These are phyloP conservation scores for Channa striata DNA, from an alignment of 2,797 vertebrate species.

Conservation along the genomic window DNA sequence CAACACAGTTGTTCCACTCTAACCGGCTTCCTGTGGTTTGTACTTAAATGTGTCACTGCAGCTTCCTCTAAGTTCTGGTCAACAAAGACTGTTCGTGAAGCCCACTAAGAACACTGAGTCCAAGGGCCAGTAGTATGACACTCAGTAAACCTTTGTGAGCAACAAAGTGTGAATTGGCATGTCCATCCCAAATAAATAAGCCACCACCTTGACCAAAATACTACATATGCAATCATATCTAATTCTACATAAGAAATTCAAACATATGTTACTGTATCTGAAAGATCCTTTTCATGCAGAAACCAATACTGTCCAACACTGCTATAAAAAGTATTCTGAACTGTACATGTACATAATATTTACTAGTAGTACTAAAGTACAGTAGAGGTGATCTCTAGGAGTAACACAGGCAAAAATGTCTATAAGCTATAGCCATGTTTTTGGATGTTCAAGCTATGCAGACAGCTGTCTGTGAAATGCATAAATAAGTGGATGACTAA, in stretches of 20 bases:
- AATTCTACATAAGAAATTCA: too few relatives aligned
- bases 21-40: slow-evolving; percentile 46
- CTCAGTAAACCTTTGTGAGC: neutral
- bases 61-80: slow-evolving; percentile 32
- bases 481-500: slow-evolving; percentile 28
- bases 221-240: too few relatives aligned
- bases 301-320: neutral
- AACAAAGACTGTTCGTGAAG: slow-evolving; percentile 24
- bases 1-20: slow-evolving; percentile 21
- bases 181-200: neutral
- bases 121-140: neutral
- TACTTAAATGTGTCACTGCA: slow-evolving; percentile 12
- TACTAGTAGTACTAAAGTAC: neutral
- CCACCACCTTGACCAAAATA: neutral
- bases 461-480: slow-evolving; percentile 11
- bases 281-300: neutral
- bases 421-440: neutral
- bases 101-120: slow-evolving; percentile 6
- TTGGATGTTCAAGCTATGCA: slow-evolving; percentile 8
- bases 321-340: neutral
- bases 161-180: neutral
- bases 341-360: neutral
- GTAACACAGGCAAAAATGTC: neutral
- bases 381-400: neutral
- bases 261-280: too few relatives aligned